phyloP scores from a whole-genome alignment of 2,888 invertebrate species.

The Petrolisthes manimaculis region DNA sequence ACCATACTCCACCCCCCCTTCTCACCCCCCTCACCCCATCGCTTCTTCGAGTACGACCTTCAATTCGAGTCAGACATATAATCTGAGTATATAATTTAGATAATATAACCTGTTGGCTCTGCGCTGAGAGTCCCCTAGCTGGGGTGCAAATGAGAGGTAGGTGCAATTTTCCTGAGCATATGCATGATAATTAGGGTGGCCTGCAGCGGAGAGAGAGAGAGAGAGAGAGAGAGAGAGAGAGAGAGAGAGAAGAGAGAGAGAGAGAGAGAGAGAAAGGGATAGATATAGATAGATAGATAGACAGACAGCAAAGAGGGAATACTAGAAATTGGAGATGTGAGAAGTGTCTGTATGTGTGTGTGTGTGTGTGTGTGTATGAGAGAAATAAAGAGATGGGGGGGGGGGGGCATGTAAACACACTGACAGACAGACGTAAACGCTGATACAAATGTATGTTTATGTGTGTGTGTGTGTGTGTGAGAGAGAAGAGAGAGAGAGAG shows the following conservation, averaged over 20 bases:
- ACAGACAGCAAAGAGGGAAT: background rate
- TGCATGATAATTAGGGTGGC: background rate
- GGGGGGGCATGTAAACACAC: too few species aligned
- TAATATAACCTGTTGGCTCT: constrained; percentile 30
- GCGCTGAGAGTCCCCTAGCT: background rate
- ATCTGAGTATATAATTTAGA: constrained; percentile 42
- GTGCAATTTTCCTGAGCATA: background rate
- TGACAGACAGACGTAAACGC: too few species aligned
- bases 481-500: constrained; percentile 13
- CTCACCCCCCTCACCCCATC: background rate
- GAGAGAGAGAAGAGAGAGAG: background rate
- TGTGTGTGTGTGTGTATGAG: background rate
- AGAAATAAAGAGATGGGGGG: background rate
- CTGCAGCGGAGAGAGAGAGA: constrained; percentile 10
- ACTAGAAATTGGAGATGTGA: too few species aligned
- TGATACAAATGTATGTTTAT: too few species aligned
- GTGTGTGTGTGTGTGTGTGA: background rate
- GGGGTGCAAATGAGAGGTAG: background rate
- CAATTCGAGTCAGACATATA: constrained; percentile 2
- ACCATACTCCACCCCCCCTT: background rate
- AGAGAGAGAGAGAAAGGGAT: background rate
- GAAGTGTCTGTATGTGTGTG: too few species aligned
- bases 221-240: constrained; percentile 18
- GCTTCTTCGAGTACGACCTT: background rate
- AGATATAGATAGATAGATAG: background rate